Conservation (phyloP, 1,140 invertebrate genomes). For the Bombus vancouverensis region DNA sequence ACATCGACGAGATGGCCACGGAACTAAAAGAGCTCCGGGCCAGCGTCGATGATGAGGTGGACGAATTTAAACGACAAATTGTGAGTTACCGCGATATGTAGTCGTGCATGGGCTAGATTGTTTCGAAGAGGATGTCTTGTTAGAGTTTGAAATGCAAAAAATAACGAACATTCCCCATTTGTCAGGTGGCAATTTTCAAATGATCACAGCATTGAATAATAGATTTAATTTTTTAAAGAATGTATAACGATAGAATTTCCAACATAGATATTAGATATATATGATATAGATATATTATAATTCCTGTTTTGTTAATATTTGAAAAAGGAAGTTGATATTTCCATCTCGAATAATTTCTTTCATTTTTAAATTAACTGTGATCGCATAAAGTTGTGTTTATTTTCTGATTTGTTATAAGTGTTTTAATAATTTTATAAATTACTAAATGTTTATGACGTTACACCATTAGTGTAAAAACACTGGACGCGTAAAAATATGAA, state of each 20-base stretch:
- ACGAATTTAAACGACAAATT: constrained; percentile 85
- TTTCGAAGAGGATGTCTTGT: constrained; percentile 51
- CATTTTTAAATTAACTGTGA: not conserved
- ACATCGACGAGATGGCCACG: constrained; percentile 85
- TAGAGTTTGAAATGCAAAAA: constrained; percentile 44
- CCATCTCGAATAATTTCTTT: not conserved
- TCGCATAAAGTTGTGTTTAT: constrained; percentile 9
- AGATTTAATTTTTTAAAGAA: not conserved
- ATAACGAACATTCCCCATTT: constrained; percentile 24
- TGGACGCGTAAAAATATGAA: not conserved
- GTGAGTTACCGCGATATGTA: constrained; percentile 85
- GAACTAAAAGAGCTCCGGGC: constrained; percentile 85
- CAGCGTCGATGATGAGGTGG: constrained; percentile 85
- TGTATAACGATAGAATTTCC: not conserved
- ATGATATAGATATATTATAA: not conserved
- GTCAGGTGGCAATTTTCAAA: constrained; percentile 7
- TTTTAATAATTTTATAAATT: constrained; percentile 17
- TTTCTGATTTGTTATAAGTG: not conserved
- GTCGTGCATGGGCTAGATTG: constrained; percentile 71
- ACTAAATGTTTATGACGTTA: not conserved
- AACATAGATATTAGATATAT: not conserved
- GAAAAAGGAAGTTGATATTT: not conserved
- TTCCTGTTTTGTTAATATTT: not conserved
- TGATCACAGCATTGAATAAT: constrained; percentile 9
- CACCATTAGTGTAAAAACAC: not conserved